Percentiles rank a stretch among this genome's conserved stretches.
Evolutionary conservation across 2,888 invertebrate species (phyloP).

Genomic region (Ptychoptera contaminata): DNA sequence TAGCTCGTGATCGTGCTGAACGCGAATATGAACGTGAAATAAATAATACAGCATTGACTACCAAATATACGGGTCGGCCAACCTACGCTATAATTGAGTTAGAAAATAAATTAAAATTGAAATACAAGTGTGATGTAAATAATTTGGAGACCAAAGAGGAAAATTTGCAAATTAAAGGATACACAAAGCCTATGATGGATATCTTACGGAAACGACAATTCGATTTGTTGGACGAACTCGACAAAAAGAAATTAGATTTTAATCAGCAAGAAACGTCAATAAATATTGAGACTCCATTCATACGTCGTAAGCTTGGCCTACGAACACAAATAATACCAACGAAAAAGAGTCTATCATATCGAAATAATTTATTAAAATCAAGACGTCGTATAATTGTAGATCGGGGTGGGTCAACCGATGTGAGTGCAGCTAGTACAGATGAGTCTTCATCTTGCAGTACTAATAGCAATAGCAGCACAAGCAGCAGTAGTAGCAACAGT

Average conservation of each 20-base stretch:
- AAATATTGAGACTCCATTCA: background rate
- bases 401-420: background rate
- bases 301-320: slow-evolving; percentile 10
- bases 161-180: slow-evolving; percentile 12
- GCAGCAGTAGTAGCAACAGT: no score
- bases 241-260: background rate
- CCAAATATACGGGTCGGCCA: slow-evolving; percentile 23
- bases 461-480: background rate
- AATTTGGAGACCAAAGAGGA: slow-evolving; percentile 7
- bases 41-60: slow-evolving; percentile 9
- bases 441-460: slow-evolving; percentile 15
- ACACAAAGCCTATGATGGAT: slow-evolving; percentile 15
- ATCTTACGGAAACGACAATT: slow-evolving; percentile 11
- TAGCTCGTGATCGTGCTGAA: slow-evolving; percentile 29
- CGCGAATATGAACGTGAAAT: slow-evolving; percentile 29
- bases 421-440: background rate
- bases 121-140: slow-evolving; percentile 18
- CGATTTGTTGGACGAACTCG: slow-evolving; percentile 1
- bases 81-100: slow-evolving; percentile 29
- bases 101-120: slow-evolving; percentile 22
- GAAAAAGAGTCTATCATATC: slow-evolving; percentile 8
- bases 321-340: slow-evolving; percentile 12
- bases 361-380: slow-evolving; percentile 2
- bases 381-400: slow-evolving; percentile 11
- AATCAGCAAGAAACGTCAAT: background rate